Evolutionary conservation across 2,797 vertebrate species (phyloP).

Genomic region (Huso huso): DNA sequence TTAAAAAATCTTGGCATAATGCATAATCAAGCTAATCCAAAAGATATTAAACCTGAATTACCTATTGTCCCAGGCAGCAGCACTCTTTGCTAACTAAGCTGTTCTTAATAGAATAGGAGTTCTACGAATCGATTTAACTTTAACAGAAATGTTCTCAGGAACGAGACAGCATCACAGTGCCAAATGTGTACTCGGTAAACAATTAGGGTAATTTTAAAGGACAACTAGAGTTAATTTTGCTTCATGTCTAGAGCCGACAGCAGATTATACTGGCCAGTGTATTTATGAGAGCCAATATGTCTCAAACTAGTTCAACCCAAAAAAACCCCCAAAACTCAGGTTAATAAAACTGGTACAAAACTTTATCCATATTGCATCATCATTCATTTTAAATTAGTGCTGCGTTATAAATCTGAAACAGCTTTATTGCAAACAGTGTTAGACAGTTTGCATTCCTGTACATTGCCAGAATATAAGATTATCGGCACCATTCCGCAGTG

Average conservation of each 20-base stretch:
- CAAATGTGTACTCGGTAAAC: constrained; percentile 52
- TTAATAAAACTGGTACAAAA: too few relatives aligned
- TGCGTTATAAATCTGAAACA: too few relatives aligned
- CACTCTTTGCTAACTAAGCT: constrained; percentile 16
- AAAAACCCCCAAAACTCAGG: too few relatives aligned
- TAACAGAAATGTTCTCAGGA: constrained; percentile 41
- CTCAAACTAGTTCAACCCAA: not conserved
- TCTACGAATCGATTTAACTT: constrained; percentile 47
- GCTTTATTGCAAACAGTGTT: too few relatives aligned
- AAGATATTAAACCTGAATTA: constrained; percentile 7
- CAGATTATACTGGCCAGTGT: too few relatives aligned
- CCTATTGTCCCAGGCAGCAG: constrained; percentile 4
- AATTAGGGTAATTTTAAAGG: constrained; percentile 26
- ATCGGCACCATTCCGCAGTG: too few relatives aligned
- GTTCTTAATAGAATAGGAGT: constrained; percentile 26
- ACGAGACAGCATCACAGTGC: constrained; percentile 25
- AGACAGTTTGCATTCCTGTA: too few relatives aligned
- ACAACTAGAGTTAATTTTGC: constrained; percentile 17
- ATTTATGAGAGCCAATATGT: not conserved
- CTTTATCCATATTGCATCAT: too few relatives aligned
- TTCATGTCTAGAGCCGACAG: constrained; percentile 8
- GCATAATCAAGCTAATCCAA: not conserved
- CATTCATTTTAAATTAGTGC: too few relatives aligned
- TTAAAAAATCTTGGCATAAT: not conserved
- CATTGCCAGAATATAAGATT: too few relatives aligned